Evolutionary conservation across 2,888 invertebrate genomes (phyloP).

Genomic region (Drosophila lacicola): DNA sequence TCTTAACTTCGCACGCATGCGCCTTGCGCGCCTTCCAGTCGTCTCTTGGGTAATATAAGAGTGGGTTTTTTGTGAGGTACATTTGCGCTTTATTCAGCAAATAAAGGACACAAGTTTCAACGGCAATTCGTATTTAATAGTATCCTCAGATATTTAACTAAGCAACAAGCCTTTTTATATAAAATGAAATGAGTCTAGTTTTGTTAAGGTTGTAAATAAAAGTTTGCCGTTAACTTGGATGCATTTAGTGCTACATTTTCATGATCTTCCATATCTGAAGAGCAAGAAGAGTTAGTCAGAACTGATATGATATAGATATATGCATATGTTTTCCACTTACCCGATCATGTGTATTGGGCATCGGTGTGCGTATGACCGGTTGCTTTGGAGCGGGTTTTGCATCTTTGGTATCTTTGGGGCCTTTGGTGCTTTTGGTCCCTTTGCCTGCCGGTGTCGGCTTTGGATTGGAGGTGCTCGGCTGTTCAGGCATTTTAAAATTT

Average conservation of each 20-base stretch:
- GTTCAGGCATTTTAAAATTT: constrained; percentile 56
- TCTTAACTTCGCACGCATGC: constrained; percentile 52
- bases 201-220: neutral
- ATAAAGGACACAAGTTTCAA: constrained; percentile 12
- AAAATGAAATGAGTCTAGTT: neutral
- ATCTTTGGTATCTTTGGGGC: neutral
- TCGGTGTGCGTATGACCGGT: constrained; percentile 11
- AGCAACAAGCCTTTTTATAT: neutral
- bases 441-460: constrained; percentile 14
- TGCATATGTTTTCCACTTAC: constrained; percentile 30
- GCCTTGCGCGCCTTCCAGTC: constrained; percentile 57
- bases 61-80: constrained; percentile 28
- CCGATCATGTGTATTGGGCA: constrained; percentile 52
- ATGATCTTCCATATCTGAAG: constrained; percentile 68
- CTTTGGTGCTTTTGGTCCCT: neutral
- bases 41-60: constrained; percentile 65
- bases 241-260: constrained; percentile 54
- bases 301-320: neutral
- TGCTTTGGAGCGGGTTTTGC: constrained; percentile 1
- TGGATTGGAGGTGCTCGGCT: constrained; percentile 14
- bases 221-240: neutral
- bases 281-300: too few species aligned
- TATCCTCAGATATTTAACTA: neutral
- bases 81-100: constrained; percentile 72
- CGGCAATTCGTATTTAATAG: constrained; percentile 37